Conservation (phyloP, 2,797 vertebrate species). For the Oryzias dopingdopingensis region DNA sequence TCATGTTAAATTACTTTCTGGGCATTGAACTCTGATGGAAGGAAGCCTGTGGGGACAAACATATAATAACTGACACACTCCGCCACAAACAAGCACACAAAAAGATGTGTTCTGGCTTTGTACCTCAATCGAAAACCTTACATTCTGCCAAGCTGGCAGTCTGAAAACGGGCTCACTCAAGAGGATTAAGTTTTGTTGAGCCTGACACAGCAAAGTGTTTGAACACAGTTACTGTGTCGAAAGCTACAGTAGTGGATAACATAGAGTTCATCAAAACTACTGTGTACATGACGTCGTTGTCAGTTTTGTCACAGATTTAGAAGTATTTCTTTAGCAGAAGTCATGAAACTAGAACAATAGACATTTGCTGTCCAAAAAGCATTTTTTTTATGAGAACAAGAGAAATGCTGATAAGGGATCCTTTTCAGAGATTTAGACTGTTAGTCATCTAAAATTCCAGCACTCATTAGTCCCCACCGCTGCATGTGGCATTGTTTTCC, state of each 20-base stretch:
- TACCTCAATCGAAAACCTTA: constrained; percentile 29
- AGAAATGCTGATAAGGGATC: constrained; percentile 52
- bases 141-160: constrained; percentile 47
- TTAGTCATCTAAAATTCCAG: constrained; percentile 35
- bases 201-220: constrained; percentile 64
- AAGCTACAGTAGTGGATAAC: constrained; percentile 37
- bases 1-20: constrained; percentile 42
- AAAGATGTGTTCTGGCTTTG: constrained; percentile 34
- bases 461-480: constrained; percentile 17
- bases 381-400: constrained; percentile 52
- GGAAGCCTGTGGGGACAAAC: constrained; percentile 45
- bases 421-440: constrained; percentile 54
- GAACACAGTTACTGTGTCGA: constrained; percentile 54
- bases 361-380: constrained; percentile 51
- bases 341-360: constrained; percentile 56
- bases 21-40: constrained; percentile 42
- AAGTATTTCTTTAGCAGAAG: constrained; percentile 64
- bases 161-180: constrained; percentile 59
- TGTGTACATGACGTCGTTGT: constrained; percentile 36
- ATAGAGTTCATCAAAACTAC: constrained; percentile 63
- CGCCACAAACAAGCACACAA: constrained; percentile 33
- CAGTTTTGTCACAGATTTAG: constrained; percentile 47
- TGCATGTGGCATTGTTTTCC: constrained; percentile 53
- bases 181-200: constrained; percentile 60
- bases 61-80: constrained; percentile 17